Conservation (phyloP, 1,140 invertebrate species). For the Pseudomyrmex flavicornis region DNA sequence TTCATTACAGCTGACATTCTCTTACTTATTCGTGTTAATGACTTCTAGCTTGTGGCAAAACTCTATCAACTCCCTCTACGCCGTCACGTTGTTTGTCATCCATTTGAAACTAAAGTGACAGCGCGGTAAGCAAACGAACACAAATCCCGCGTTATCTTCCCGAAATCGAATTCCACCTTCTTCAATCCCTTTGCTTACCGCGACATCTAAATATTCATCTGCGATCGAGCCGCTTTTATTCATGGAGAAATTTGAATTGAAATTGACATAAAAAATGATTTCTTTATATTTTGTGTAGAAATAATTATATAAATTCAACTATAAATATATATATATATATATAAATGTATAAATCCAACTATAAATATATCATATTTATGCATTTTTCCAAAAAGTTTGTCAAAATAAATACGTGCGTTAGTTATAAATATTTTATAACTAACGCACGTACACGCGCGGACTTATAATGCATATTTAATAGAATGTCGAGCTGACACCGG, state of each 20-base stretch:
- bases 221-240: neutral
- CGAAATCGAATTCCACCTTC: constrained; percentile 22
- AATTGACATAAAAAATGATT: neutral
- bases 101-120: constrained; percentile 3
- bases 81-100: neutral
- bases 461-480: neutral
- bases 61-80: neutral
- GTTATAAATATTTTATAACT: too few species aligned
- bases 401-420: too few species aligned
- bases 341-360: neutral
- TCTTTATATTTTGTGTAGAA: neutral
- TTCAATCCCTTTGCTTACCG: neutral
- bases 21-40: constrained; percentile 8
- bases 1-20: too few species aligned
- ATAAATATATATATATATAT: neutral
- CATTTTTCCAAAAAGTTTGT: neutral
- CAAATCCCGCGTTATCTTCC: constrained; percentile 12
- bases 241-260: neutral
- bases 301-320: too few species aligned
- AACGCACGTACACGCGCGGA: too few species aligned
- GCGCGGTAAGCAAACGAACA: constrained; percentile 6
- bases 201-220: neutral
- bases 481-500: neutral
- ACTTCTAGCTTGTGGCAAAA: constrained; percentile 4
- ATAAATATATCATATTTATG: neutral